Base-by-base conservation (phyloP, 2,888 invertebrate genomes). In the Ischnus inquisitorius region DNA sequence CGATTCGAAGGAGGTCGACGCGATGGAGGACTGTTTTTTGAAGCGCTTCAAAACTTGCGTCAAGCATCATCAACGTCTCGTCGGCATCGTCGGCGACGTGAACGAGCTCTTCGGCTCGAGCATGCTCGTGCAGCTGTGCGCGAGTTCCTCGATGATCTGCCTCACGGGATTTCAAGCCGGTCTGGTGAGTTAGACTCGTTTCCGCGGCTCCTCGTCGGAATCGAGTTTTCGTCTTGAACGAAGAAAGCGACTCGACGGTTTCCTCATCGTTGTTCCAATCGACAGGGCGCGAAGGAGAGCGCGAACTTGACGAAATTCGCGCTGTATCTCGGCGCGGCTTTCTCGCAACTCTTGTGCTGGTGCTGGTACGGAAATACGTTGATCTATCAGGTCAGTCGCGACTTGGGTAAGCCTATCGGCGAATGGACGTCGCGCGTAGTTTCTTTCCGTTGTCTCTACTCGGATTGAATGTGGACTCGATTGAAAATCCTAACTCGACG, bases 141-240 rank as follows among this genome's bases (percentile, higher is more conserved):
- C 88, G 19, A 92, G 92, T 64, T 90, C 88, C 16, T 88, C 89
- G 76, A 90, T 91, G 74, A 91, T 92, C 85, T 92, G 92, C 80
- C 82, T 92, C 48, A 91, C 91, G 22, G 90, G 92, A 68, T 92
- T 92, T 77, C 92, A 92, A 84, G 90, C 90, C 25, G 85, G 88
- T 34, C 82, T 89, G 80, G 90, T 90, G 67, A 12, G 14, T 76
- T 51, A 14, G 10, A 10, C 3, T 34, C 57, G 12, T 57, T 41
- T 22, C 41, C n/a, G n/a, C n/a, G n/a, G n/a, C n/a, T n/a, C 14
- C 60, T 3, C 5, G 60, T 22, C 1, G 46, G 12, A 12, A 46
- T 3, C 46, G 12, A 46, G 34, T 5, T 2, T 34, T 5, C 34
- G 4, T 34, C 6, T 34, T 5, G 8, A 57, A 10, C 34, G 54